Percentiles rank a stretch among this genome's conserved stretches.
Evolutionary conservation across 64 coral and sea anemone species (phyloP).

Genomic region (Montipora capricornis): DNA sequence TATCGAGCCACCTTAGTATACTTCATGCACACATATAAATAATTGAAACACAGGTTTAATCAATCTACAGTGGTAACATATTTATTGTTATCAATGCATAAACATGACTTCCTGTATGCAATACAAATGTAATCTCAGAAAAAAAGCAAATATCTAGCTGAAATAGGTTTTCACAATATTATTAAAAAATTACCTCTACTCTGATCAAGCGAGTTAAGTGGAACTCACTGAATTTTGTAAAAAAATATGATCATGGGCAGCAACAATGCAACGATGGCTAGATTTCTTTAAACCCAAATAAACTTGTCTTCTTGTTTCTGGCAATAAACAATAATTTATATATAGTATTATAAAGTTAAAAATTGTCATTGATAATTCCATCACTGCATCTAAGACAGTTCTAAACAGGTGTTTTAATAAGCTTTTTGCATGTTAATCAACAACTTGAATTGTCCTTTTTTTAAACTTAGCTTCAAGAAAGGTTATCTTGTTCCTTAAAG

Average conservation of each 20-base stretch:
- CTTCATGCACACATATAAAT: not conserved
- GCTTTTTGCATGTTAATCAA: constrained; percentile 18
- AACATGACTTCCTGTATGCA: not conserved
- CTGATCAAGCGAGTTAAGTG: constrained; percentile 21
- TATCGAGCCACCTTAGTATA: not conserved
- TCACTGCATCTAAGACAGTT: not conserved
- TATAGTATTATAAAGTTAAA: not conserved
- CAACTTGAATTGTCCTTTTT: constrained; percentile 22
- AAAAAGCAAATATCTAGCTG: not conserved
- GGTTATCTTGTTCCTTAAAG: constrained; percentile 45
- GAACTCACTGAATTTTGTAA: constrained; percentile 16
- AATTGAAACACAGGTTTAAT: not conserved
- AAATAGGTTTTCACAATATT: constrained; percentile 17
- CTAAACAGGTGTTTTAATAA: constrained; percentile 12
- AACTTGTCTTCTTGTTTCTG: not conserved
- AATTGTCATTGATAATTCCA: constrained; percentile 2
- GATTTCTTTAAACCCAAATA: constrained; percentile 14
- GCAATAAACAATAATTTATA: not conserved
- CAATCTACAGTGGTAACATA: not conserved
- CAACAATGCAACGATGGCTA: constrained; percentile 9
- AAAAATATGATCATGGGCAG: constrained; percentile 4
- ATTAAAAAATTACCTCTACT: not conserved
- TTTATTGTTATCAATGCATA: not conserved
- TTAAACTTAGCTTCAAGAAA: constrained; percentile 30
- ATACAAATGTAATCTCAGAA: constrained; percentile 10